These are phyloP conservation scores for Gastracanthus pulcherrimus DNA, from an alignment of 2,888 invertebrate genomes.

Conservation along the genomic window DNA sequence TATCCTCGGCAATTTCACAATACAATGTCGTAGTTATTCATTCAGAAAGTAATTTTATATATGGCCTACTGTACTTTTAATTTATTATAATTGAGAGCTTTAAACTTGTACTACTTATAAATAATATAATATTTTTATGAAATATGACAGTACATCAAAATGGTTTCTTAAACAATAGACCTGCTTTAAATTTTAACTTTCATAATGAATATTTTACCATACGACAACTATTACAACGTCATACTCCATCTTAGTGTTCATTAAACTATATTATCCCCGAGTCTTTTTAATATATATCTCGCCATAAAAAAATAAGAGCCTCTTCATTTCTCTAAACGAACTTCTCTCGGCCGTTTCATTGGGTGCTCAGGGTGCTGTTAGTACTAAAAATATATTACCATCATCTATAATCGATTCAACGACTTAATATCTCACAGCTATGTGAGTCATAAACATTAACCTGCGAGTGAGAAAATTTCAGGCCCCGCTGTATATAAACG, in stretches of 20 bases:
- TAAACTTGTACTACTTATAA: not conserved
- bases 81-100: not conserved
- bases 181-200: too few species aligned
- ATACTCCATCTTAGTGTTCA: not conserved
- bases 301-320: not conserved
- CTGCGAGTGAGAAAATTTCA: not conserved
- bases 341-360: not conserved
- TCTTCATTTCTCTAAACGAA: slow-evolving; percentile 11
- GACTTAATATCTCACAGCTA: slow-evolving; percentile 33
- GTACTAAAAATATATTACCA: slow-evolving; percentile 18
- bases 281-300: not conserved
- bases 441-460: slow-evolving; percentile 10
- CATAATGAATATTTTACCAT: not conserved
- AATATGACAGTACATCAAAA: too few species aligned
- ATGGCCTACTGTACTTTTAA: not conserved
- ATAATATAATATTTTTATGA: too few species aligned
- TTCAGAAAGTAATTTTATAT: not conserved
- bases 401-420: slow-evolving; percentile 34
- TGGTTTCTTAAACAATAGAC: too few species aligned
- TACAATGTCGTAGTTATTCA: not conserved
- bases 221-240: not conserved
- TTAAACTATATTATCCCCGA: not conserved
- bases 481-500: not conserved
- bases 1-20: not conserved
- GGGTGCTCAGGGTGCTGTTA: too few species aligned